These are phyloP conservation scores for Apocheima hispidaria DNA, from an alignment of 2,888 invertebrate species.

Conservation along the genomic window DNA sequence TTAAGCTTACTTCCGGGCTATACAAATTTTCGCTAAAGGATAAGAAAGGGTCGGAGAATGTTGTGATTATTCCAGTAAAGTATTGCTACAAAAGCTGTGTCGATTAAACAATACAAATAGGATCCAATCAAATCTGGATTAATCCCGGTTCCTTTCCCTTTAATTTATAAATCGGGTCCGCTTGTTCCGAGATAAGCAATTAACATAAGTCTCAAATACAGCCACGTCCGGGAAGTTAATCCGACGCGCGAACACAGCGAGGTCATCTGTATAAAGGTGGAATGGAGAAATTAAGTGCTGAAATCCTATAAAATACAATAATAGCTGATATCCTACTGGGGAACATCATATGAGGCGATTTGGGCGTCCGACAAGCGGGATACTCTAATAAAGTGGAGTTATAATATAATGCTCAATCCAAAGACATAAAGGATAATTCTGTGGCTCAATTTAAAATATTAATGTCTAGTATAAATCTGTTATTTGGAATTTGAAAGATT, in stretches of 20 bases:
- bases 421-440: too few species aligned
- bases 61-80: background rate
- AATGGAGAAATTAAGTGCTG: slow-evolving; percentile 10
- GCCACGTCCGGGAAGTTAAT: slow-evolving; percentile 20
- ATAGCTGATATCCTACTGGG: slow-evolving; percentile 7
- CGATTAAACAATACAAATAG: slow-evolving; percentile 17
- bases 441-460: slow-evolving; percentile 11
- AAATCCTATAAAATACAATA: slow-evolving; percentile 24
- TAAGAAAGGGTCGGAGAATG: background rate
- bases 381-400: slow-evolving; percentile 18
- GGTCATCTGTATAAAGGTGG: slow-evolving; percentile 9
- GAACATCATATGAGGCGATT: slow-evolving; percentile 12
- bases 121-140: slow-evolving; percentile 25
- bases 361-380: slow-evolving; percentile 7
- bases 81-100: slow-evolving; percentile 8
- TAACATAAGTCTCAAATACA: slow-evolving; percentile 24
- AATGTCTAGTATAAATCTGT: background rate
- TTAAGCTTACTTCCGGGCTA: background rate
- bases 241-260: slow-evolving; percentile 9
- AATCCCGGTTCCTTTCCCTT: slow-evolving; percentile 12
- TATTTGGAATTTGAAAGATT: slow-evolving; percentile 3
- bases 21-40: background rate
- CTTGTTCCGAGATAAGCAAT: slow-evolving; percentile 25
- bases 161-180: slow-evolving; percentile 26
- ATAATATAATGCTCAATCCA: too few species aligned